Evolutionary conservation across 1,140 invertebrate genomes (phyloP), one percentile per base, ranked within the genome.

Genomic region (Calycopis cecrops): DNA sequence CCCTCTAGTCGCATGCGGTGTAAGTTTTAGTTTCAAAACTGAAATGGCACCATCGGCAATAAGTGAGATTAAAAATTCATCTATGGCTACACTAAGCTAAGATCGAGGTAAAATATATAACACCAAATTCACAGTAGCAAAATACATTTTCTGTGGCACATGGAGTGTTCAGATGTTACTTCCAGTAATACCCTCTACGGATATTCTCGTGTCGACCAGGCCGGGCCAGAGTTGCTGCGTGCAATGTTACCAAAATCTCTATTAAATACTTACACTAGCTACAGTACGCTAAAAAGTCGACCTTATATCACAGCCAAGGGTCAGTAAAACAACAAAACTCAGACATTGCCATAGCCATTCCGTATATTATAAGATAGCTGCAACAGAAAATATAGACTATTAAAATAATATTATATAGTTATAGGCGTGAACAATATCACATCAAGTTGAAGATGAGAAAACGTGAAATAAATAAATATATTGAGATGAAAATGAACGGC

Each of bases 171-270:
- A 85, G 58, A 87, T 87, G 62, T 87, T 87, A 76, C 84, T 87
- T 34, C 84, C 84, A 16, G 84, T 87, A 60, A 87, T 84, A 73
- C 84, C 82, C 78, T 87, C 84, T 59, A 87, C 84, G 48, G 84
- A 84, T 68, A 87, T 83, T 68, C 84, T 71, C 37, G 84, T 87
- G 70, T 87, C 84, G 71, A 87, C 84, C 64, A 85, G 72, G 79
- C 82, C 81, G 55, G 82, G 82, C 84, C 84, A 87, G 65, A 87
- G 70, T 85, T 85, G 84, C 84, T 87, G 84, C 84, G 76, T 87
- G 84, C 75, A 87, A 85, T 81, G 63, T 54, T 28, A 44, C 28
- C 42, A 34, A 33, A 40, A 44, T 44, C 34, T 54, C 33, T 44
- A 34, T 47, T 42, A 44, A 54, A 54, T 35, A 54, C 44, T 54